Base-by-base conservation (phyloP, 2,888 invertebrate species). In the Chrysomela aeneicollis region DNA sequence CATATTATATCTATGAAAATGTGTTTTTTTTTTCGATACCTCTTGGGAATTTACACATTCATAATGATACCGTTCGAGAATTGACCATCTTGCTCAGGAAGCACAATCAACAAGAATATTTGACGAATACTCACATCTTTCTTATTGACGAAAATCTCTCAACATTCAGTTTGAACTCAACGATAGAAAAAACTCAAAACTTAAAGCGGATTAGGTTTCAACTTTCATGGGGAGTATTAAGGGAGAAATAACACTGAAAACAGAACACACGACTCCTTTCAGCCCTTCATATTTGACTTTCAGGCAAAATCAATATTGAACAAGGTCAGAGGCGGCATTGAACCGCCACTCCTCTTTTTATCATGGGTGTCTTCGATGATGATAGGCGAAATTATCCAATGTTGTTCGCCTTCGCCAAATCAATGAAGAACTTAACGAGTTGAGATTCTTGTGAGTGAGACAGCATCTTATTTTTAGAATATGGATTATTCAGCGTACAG, bases 271-370 rank as follows among this genome's bases (percentile, higher is more conserved):
- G 61, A 65, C 64, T 67, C 67, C 66, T 62, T 77, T 76, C 73
- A 76, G 73, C 71, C 69, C 67, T 63, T 69, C 69, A 69, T 69
- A 69, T 67, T 69, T 67, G 69, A 63, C 73, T 74, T 66, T 68
- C 70, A 70, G 70, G 75, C 63, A 78, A 77, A 78, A 78, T 78
- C 77, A 77, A 78, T 77, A 77, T 73, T 65, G 66, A 76, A 76
- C 78, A 78, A 78, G 77, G 78, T 76, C 76, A 73, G 72, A 63
- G 67, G 65, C 68, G 58, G 51, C 32, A 63, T 21, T 47, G 35
- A 60, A 57, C 57, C 68, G 72, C 66, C 74, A 73, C 74, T 74
- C 74, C 75, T 74, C 64, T 63, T 69, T 69, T 69, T 35, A 52
- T 61, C 32, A 50, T 37, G 46, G 47, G 18, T 61, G 50, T 57